Base-by-base conservation (phyloP, 92 coral and sea anemone genomes). In the Epizoanthus stellaris region DNA sequence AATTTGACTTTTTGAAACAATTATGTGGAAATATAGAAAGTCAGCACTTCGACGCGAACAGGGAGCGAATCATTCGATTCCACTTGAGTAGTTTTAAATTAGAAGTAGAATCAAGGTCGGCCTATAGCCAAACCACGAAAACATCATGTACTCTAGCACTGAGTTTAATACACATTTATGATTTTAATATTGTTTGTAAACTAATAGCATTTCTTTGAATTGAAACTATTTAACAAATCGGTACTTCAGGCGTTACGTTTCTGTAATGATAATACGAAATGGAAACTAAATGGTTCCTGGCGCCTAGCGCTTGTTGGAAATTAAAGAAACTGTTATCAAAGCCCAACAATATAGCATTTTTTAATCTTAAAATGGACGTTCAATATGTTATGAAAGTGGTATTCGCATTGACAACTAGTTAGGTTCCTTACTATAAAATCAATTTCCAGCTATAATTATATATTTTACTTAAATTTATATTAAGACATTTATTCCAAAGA, bases 201-300 rank as follows among this genome's bases (percentile, higher is more conserved):
- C 66, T 63, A 79, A 79, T 79, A 30, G 40, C 57, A 64, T 79
- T 79, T 79, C 72, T 64, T 79, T 79, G 43, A 79, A 79, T 62
- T 79, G 58, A 79, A 62, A 79, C 83, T 79, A 63, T 79, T 79
- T 79, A 59, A 63, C 73, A 21, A 79, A 13, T 79, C 40, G 64
- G 25, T 38, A 63, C 70, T 52, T 23, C 11, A 14, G 34, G 72
- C 70, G 43, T 63, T 16, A 62, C 43, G 56, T 52, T 52, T 52
- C 3, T 52, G 56, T 52, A 45, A 45, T 45, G 15, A 52, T 52
- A 52, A 52, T 30, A 52, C 56, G 42, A 21, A 63, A 79, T 42
- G 40, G 65, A 79, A 63, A 79, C 73, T 45, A 43, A 79, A 79
- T 59, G 72, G 72, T 43, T 8, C 56, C n/a, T 8, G 45, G 6